Evolutionary conservation across 2,888 invertebrate species (phyloP).

Genomic region (Mesorhabditis spiculigera): DNA sequence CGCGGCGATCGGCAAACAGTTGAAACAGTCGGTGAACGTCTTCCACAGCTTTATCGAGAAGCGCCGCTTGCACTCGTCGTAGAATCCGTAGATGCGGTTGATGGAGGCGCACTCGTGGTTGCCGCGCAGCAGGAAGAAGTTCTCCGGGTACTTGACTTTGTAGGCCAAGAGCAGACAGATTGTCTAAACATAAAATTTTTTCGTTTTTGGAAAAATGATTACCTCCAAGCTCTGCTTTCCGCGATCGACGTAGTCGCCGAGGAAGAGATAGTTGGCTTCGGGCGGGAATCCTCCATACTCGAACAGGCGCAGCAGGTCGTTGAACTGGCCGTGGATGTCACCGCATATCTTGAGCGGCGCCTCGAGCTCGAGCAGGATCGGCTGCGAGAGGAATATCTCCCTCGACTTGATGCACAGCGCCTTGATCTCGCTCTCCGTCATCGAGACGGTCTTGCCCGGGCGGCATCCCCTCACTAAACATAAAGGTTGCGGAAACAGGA

Average conservation of each 20-base stretch:
- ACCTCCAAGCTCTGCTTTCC: slow-evolving; percentile 44
- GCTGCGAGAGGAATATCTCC: slow-evolving; percentile 97
- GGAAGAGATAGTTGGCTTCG: slow-evolving; percentile 97
- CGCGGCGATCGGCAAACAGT: slow-evolving; percentile 96
- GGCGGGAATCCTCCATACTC: slow-evolving; percentile 99
- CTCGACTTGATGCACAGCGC: slow-evolving; percentile 95
- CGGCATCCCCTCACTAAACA: slow-evolving; percentile 87
- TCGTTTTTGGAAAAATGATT: not conserved
- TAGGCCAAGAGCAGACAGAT: slow-evolving; percentile 76
- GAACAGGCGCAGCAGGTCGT: slow-evolving; percentile 91
- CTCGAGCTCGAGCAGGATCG: slow-evolving; percentile 93
- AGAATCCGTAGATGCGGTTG: slow-evolving; percentile 69
- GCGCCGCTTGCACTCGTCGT: slow-evolving; percentile 72
- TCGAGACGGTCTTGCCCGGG: slow-evolving; percentile 98
- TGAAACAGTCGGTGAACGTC: slow-evolving; percentile 99
- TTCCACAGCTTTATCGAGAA: slow-evolving; percentile 99
- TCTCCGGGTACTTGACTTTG: slow-evolving; percentile 80
- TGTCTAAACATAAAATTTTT: slow-evolving; percentile 35
- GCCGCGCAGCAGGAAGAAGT: slow-evolving; percentile 90
- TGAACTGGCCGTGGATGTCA: slow-evolving; percentile 98
- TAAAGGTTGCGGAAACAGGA: slow-evolving; percentile 10
- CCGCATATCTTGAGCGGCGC: slow-evolving; percentile 99
- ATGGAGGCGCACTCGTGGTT: slow-evolving; percentile 98
- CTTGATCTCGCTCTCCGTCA: slow-evolving; percentile 95
- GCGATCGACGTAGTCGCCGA: slow-evolving; percentile 65